These are phyloP conservation scores for Phocoena phocoena DNA, from an alignment of 2,113 vertebrate species.

Conservation along the genomic window DNA sequence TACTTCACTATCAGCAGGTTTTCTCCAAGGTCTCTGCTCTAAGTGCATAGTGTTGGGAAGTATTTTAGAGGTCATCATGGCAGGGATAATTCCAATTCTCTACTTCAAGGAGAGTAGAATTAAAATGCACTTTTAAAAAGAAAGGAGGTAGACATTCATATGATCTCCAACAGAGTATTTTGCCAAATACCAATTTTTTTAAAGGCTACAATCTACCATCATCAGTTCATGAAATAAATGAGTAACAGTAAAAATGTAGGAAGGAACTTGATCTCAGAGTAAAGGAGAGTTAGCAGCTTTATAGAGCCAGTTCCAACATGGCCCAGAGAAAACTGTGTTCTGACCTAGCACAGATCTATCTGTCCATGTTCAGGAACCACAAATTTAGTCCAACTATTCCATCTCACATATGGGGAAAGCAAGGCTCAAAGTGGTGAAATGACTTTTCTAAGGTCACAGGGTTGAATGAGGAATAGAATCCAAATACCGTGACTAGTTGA, in stretches of 20 bases:
- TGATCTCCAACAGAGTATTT: not conserved
- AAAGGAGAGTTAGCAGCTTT: not conserved
- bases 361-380: not conserved
- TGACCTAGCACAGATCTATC: not conserved
- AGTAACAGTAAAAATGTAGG: not conserved
- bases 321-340: not conserved
- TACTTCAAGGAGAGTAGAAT: not conserved
- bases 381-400: not conserved
- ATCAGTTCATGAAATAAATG: not conserved
- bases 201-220: not conserved
- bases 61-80: not conserved
- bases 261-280: not conserved
- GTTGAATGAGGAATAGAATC: not conserved
- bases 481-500: not conserved
- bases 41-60: not conserved
- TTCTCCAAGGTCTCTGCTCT: not conserved
- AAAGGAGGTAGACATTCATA: not conserved
- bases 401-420: not conserved
- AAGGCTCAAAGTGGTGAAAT: not conserved
- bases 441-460: not conserved
- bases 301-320: not conserved
- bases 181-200: slow-evolving; percentile 9
- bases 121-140: not conserved
- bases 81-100: not conserved
- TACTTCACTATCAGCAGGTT: not conserved